These are phyloP conservation scores for Cettia cetti DNA, from an alignment of 2,113 vertebrate species.

Conservation along the genomic window DNA sequence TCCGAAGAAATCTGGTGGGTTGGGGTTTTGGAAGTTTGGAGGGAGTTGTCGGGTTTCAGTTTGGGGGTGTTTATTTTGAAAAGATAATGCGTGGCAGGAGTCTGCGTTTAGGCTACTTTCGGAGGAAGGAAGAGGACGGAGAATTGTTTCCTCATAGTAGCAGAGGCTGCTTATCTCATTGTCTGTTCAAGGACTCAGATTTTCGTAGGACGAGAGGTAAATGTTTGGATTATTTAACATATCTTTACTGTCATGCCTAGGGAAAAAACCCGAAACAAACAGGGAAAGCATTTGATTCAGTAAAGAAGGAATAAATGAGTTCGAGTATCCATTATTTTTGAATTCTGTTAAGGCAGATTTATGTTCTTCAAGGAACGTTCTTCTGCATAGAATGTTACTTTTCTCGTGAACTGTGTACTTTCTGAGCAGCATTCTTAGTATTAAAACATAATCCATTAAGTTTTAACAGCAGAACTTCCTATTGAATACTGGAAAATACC, in stretches of 20 bases:
- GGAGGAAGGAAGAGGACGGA: constrained; percentile 34
- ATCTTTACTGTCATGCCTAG: not conserved
- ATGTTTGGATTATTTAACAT: not conserved
- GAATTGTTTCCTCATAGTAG: not conserved
- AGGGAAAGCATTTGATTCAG: not conserved
- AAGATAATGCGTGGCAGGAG: not conserved
- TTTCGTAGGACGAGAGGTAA: not conserved
- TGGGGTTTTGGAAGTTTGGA: not conserved
- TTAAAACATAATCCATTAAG: not conserved
- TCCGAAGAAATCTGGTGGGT: not conserved
- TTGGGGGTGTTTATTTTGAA: not conserved
- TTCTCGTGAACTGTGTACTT: accelerated
- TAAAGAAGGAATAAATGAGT: not conserved
- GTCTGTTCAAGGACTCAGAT: not conserved
- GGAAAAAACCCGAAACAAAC: not conserved
- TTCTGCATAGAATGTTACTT: not conserved
- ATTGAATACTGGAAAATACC: not conserved
- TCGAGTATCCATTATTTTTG: not conserved
- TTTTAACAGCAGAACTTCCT: not conserved
- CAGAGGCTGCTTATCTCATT: not conserved
- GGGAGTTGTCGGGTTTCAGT: not conserved
- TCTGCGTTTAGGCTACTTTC: not conserved
- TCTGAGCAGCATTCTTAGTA: not conserved
- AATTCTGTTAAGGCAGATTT: not conserved
- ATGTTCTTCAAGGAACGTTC: not conserved